Conservation (phyloP, 2,797 vertebrate genomes). For the Aselliscus stoliczkanus region DNA sequence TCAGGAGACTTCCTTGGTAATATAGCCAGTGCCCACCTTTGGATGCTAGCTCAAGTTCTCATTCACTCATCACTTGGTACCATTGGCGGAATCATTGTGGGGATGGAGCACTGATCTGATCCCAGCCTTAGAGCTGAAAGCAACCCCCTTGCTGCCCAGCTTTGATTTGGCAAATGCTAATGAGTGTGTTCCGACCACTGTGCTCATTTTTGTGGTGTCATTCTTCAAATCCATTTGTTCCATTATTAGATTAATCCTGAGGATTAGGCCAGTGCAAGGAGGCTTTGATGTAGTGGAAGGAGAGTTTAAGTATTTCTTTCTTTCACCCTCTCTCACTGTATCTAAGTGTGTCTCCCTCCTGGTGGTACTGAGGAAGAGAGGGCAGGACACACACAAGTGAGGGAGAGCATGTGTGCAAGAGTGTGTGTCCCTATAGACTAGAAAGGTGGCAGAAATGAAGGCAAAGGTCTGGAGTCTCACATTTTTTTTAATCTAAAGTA, state of each 20-base stretch:
- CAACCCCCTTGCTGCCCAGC: background rate
- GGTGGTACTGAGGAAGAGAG: background rate
- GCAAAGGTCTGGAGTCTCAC: slow-evolving; percentile 66
- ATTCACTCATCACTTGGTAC: too few relatives aligned
- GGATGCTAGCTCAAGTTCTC: too few relatives aligned
- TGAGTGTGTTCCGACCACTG: background rate
- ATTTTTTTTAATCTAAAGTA: slow-evolving; percentile 77
- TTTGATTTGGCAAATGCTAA: background rate
- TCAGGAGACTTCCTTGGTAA: background rate
- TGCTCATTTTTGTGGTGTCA: background rate
- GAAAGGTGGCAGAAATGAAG: background rate
- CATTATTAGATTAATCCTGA: background rate
- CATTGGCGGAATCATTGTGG: background rate
- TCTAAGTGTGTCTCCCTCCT: background rate
- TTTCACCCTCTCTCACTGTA: background rate
- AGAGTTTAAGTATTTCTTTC: background rate
- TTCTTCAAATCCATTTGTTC: slow-evolving; percentile 32
- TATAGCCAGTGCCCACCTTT: background rate
- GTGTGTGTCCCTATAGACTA: background rate
- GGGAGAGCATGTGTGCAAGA: background rate
- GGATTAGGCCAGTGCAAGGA: background rate
- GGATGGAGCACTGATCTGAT: background rate
- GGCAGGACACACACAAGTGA: background rate
- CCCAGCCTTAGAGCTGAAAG: background rate
- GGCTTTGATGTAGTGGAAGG: background rate